Evolutionary conservation across 2,113 vertebrate genomes (phyloP).

Genomic region (Sterrhoptilus dennistouni): DNA sequence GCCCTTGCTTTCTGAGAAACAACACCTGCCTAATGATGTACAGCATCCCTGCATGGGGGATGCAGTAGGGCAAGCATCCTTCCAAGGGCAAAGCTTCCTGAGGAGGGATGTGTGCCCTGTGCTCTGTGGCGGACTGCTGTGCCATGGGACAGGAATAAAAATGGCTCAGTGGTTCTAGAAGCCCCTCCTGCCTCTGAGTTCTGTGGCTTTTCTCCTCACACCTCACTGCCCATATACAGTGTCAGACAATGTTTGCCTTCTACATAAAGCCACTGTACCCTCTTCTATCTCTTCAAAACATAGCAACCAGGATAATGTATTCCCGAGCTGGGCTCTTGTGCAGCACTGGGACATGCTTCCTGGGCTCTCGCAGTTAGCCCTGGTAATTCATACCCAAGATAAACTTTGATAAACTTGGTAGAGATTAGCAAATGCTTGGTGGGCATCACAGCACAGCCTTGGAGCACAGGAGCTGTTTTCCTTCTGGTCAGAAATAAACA

Average conservation of each 20-base stretch:
- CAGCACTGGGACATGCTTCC: not conserved
- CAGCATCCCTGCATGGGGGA: not conserved
- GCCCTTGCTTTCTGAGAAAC: not conserved
- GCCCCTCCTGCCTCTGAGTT: not conserved
- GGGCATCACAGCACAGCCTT: not conserved
- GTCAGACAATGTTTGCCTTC: not conserved
- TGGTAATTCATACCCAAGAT: not conserved
- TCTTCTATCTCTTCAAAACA: not conserved
- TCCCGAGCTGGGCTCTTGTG: not conserved
- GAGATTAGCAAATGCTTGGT: not conserved
- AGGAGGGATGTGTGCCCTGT: accelerated
- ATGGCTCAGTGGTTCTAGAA: not conserved
- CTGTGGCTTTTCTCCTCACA: not conserved
- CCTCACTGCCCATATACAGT: not conserved
- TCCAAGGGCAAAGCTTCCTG: not conserved
- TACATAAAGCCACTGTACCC: not conserved
- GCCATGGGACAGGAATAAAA: not conserved
- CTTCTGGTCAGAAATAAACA: not conserved
- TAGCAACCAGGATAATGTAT: not conserved
- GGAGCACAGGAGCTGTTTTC: not conserved
- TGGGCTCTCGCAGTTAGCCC: not conserved
- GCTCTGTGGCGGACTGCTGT: not conserved
- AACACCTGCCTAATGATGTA: not conserved
- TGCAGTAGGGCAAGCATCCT: not conserved
- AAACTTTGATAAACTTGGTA: not conserved